Percentiles rank a stretch among this genome's conserved stretches.
These are phyloP conservation scores for Seriola aureovittata DNA, from an alignment of 2,113 vertebrate species.

Conservation along the genomic window DNA sequence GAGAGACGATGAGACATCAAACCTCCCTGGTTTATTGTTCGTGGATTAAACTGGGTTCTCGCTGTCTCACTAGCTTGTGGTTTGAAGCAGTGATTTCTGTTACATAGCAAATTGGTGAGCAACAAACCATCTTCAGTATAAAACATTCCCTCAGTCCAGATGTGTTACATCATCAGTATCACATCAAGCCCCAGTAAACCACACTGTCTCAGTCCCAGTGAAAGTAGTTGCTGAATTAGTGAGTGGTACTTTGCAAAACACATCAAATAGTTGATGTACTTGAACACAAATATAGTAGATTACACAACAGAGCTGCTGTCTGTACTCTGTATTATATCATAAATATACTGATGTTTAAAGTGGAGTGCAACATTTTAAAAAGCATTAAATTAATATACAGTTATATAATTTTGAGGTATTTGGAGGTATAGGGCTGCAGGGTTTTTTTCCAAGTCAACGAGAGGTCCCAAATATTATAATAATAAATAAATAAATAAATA, in stretches of 20 bases:
- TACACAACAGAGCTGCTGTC: background rate
- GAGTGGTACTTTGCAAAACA: background rate
- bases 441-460: background rate
- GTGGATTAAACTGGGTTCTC: background rate
- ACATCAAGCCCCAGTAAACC: background rate
- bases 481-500: too few relatives aligned
- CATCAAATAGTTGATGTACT: background rate
- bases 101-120: background rate
- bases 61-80: background rate
- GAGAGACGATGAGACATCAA: conserved; percentile 7
- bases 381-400: background rate
- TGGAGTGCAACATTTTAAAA: background rate
- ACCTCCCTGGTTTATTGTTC: conserved; percentile 4
- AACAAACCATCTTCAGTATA: background rate
- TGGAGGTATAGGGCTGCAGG: background rate
- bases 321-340: background rate
- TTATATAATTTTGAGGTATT: background rate
- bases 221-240: conserved; percentile 3
- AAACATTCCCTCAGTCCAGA: background rate
- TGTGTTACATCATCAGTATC: conserved; percentile 13
- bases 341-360: background rate
- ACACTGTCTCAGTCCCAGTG: background rate
- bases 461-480: background rate
- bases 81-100: background rate
- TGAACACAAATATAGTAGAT: background rate